Percentiles rank a stretch among this genome's conserved stretches.
These are phyloP conservation scores for Linepithema humile DNA, from an alignment of 1,140 invertebrate genomes.

Conservation along the genomic window DNA sequence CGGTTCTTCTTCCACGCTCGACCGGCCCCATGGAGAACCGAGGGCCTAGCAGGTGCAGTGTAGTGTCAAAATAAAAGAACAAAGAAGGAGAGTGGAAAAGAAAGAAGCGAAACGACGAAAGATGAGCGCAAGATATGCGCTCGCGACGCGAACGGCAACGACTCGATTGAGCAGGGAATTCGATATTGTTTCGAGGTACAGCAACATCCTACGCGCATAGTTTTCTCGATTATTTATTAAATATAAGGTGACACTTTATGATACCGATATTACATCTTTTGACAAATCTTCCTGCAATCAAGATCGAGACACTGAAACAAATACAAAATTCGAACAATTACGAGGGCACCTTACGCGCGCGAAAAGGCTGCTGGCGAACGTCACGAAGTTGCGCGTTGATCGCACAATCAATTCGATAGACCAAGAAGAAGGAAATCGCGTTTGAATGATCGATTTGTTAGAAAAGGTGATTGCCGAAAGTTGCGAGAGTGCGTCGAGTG, in stretches of 20 bases:
- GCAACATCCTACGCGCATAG: neutral
- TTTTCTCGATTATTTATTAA: neutral
- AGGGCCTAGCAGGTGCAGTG: constrained; percentile 46
- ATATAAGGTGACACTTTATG: neutral
- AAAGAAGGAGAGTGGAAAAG: neutral
- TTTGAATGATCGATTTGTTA: neutral
- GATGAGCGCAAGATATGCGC: neutral
- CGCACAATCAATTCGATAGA: neutral
- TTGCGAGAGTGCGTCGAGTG: neutral
- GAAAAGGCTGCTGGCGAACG: neutral
- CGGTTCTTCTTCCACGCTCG: constrained; percentile 25
- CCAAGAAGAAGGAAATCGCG: too few species aligned
- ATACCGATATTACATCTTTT: neutral
- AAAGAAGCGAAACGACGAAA: neutral
- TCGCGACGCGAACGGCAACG: constrained; percentile 1
- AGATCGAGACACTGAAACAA: neutral
- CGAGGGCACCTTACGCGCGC: neutral
- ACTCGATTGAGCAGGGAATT: neutral
- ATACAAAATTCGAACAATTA: neutral
- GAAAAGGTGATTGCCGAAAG: neutral
- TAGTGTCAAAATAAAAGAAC: constrained; percentile 23
- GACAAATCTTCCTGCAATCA: neutral
- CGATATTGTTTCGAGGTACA: neutral
- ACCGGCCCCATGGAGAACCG: constrained; percentile 13
- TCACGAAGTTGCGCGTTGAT: neutral